Percentiles rank a stretch among this genome's conserved stretches.
Conservation (phyloP, 1,140 invertebrate species). For the Drosophila erecta region DNA sequence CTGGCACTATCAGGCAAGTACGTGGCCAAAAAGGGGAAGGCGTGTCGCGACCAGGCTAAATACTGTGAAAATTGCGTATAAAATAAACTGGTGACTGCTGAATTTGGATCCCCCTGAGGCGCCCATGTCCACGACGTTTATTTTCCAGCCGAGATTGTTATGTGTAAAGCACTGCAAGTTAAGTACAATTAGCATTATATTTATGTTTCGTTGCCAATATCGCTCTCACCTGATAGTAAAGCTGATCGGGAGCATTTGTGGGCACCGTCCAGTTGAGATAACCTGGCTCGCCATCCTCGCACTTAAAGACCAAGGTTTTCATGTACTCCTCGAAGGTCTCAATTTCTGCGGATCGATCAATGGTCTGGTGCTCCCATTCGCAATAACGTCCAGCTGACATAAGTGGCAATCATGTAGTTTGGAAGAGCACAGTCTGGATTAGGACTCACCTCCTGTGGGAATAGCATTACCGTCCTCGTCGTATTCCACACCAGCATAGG, state of each 20-base stretch:
- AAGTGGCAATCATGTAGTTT: too few relatives aligned
- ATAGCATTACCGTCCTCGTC: constrained; percentile 91
- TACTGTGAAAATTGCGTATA: constrained; percentile 47
- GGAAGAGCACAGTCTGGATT: background rate
- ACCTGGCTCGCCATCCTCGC: constrained; percentile 90
- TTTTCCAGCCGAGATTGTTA: constrained; percentile 96
- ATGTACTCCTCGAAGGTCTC: constrained; percentile 88
- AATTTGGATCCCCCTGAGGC: constrained; percentile 82
- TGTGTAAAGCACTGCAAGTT: constrained; percentile 94
- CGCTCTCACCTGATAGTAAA: constrained; percentile 93
- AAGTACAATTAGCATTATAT: background rate
- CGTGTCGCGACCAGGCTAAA: constrained; percentile 72
- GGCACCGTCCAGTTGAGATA: constrained; percentile 93
- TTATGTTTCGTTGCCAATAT: background rate
- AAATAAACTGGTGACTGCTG: constrained; percentile 12
- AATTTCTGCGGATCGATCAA: constrained; percentile 73
- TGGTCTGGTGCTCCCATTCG: constrained; percentile 75
- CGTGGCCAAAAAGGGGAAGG: constrained; percentile 7
- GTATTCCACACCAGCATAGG: constrained; percentile 93
- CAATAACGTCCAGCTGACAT: constrained; percentile 74
- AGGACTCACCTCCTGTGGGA: constrained; percentile 89
- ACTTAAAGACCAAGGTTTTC: constrained; percentile 90
- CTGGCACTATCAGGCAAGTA: constrained; percentile 75
- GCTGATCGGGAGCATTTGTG: constrained; percentile 90
- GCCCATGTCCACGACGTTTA: constrained; percentile 91